A percentile compares a stretch with the other conserved stretches of the same genome.
Evolutionary conservation across 2,888 invertebrate genomes (phyloP).

Genomic region (Mythimna albipuncta): DNA sequence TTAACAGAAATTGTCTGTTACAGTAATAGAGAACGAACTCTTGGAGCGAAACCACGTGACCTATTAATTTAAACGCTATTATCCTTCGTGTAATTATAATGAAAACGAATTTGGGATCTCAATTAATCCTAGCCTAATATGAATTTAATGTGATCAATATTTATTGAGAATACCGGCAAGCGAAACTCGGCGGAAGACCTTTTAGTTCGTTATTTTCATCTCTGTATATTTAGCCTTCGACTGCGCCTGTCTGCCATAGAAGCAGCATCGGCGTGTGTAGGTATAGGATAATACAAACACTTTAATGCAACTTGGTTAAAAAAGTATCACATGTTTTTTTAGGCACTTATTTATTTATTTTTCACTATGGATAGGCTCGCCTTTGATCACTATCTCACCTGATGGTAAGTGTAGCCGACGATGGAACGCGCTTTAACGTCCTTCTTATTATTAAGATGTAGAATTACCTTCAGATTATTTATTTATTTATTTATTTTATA

Average conservation of each 20-base stretch:
- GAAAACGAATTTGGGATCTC: constrained; percentile 44
- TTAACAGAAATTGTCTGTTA: constrained; percentile 42
- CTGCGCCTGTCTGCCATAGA: not conserved
- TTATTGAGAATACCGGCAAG: constrained; percentile 26
- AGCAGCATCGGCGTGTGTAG: not conserved
- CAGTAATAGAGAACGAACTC: constrained; percentile 20
- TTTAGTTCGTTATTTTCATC: constrained; percentile 32
- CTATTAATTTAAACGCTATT: constrained; percentile 45
- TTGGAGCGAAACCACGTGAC: constrained; percentile 16
- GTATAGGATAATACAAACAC: not conserved
- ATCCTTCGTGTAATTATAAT: constrained; percentile 48
- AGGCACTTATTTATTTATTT: too few species aligned
- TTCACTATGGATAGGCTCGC: too few species aligned
- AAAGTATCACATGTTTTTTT: not conserved
- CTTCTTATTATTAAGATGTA: too few species aligned
- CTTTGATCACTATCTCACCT: too few species aligned
- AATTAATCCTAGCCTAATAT: constrained; percentile 42
- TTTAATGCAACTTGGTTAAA: not conserved
- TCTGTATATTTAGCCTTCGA: constrained; percentile 14
- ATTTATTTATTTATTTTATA: too few species aligned
- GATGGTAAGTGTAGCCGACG: too few species aligned
- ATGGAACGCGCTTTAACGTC: not conserved
- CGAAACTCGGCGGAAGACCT: constrained; percentile 8
- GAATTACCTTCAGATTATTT: too few species aligned
- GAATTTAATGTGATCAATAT: constrained; percentile 39